phyloP scores from a whole-genome alignment of 2,113 vertebrate species.

The Vanacampus margaritifer region DNA sequence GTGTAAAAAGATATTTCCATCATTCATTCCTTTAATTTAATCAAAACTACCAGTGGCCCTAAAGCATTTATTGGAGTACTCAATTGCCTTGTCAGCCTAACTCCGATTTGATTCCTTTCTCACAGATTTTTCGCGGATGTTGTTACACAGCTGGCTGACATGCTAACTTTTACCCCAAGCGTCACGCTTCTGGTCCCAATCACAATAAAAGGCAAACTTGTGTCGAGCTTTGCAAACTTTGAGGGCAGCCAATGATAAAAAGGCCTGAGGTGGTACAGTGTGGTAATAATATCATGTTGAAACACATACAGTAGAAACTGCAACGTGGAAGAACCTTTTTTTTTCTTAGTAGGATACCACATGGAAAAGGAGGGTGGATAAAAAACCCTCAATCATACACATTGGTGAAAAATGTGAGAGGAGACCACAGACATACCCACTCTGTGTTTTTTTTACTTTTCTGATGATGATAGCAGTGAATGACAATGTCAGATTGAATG shows the following conservation, averaged over 20 bases:
- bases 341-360: slow-evolving; percentile 37
- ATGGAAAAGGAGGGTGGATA: slow-evolving; percentile 37
- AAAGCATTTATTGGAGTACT: slow-evolving; percentile 35
- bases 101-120: not conserved
- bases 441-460: slow-evolving; percentile 20
- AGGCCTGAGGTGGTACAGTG: slow-evolving; percentile 26
- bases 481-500: slow-evolving; percentile 26
- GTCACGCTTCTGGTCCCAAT: slow-evolving; percentile 45
- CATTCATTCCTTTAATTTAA: slow-evolving; percentile 30
- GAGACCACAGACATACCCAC: slow-evolving; percentile 31
- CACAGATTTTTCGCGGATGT: slow-evolving; percentile 7
- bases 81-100: slow-evolving; percentile 35
- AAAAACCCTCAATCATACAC: slow-evolving; percentile 36
- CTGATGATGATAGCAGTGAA: slow-evolving; percentile 6
- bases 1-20: slow-evolving; percentile 24
- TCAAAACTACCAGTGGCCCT: slow-evolving; percentile 43
- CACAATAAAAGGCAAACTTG: slow-evolving; percentile 45
- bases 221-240: slow-evolving; percentile 32
- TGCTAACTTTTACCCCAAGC: slow-evolving; percentile 46
- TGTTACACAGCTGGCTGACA: slow-evolving; percentile 40
- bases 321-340: slow-evolving; percentile 30
- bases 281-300: slow-evolving; percentile 25
- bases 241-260: slow-evolving; percentile 39
- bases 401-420: slow-evolving; percentile 20
- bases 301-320: slow-evolving; percentile 17